Evolutionary conservation across 2,888 invertebrate genomes (phyloP).

Genomic region (Thereva nobilitata): DNA sequence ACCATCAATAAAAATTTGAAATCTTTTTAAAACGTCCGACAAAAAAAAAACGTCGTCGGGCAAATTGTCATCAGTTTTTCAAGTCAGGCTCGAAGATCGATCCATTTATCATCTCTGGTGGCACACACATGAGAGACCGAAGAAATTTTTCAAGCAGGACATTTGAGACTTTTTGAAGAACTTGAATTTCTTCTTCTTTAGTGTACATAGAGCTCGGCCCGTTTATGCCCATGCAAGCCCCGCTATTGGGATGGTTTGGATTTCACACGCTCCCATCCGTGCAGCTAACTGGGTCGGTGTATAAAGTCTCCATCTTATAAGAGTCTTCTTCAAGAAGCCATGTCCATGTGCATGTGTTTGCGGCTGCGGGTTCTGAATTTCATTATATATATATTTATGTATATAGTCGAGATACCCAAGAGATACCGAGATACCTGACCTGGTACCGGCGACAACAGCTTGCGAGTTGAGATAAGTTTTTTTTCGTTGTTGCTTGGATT

Average conservation of each 20-base stretch:
- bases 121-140: neutral
- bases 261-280: slow-evolving; percentile 26
- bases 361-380: no score
- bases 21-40: no score
- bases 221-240: slow-evolving; percentile 7
- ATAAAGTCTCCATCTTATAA: slow-evolving; percentile 9
- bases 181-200: slow-evolving; percentile 21
- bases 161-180: slow-evolving; percentile 26
- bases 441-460: slow-evolving; percentile 24
- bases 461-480: slow-evolving; percentile 9
- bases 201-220: no score
- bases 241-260: slow-evolving; percentile 23
- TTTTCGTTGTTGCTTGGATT: neutral
- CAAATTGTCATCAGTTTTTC: no score
- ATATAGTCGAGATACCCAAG: slow-evolving; percentile 6
- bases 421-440: slow-evolving; percentile 34
- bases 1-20: no score
- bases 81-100: no score
- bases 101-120: no score
- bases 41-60: no score
- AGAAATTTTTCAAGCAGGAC: slow-evolving; percentile 24
- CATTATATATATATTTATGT: neutral
- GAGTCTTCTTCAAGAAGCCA: no score
- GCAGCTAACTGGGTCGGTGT: slow-evolving; percentile 26
- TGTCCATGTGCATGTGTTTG: no score